Evolutionary conservation across 2,888 invertebrate species (phyloP).

Genomic region (Phortica okadai): DNA sequence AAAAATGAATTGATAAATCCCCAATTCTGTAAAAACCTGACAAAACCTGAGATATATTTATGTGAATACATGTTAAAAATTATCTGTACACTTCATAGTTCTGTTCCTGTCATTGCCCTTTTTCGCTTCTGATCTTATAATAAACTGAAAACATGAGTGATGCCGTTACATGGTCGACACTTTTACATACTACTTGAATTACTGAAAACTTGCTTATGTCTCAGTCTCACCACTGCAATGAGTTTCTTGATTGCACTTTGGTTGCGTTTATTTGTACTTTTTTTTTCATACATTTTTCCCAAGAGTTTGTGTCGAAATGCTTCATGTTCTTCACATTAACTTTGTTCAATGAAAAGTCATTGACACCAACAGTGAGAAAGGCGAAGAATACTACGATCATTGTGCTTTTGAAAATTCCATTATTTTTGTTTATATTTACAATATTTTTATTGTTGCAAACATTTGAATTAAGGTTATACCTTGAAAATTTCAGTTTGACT

Average conservation of each 20-base stretch:
- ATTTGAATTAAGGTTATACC: slow-evolving; percentile 8
- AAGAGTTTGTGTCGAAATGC: slow-evolving; percentile 30
- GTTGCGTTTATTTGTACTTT: slow-evolving; percentile 19
- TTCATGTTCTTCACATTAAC: neutral
- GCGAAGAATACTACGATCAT: neutral
- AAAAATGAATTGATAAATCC: too few species aligned
- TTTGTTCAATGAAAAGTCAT: slow-evolving; percentile 20
- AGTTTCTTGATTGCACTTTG: neutral
- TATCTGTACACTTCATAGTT: too few species aligned
- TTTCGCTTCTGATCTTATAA: neutral
- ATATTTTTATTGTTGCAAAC: neutral
- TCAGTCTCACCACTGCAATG: slow-evolving; percentile 6
- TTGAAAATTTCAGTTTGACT: slow-evolving; percentile 6
- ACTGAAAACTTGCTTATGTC: neutral
- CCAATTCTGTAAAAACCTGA: too few species aligned
- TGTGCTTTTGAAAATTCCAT: slow-evolving; percentile 2
- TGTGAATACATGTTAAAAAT: too few species aligned
- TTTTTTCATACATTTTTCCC: slow-evolving; percentile 15
- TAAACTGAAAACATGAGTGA: neutral
- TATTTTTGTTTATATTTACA: neutral
- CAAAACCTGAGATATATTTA: too few species aligned
- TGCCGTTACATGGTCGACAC: slow-evolving; percentile 28
- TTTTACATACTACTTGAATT: slow-evolving; percentile 36
- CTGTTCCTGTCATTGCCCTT: too few species aligned
- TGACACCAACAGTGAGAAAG: neutral